Conservation (phyloP, 2,113 vertebrate genomes). For the Corythornis cristatus region DNA sequence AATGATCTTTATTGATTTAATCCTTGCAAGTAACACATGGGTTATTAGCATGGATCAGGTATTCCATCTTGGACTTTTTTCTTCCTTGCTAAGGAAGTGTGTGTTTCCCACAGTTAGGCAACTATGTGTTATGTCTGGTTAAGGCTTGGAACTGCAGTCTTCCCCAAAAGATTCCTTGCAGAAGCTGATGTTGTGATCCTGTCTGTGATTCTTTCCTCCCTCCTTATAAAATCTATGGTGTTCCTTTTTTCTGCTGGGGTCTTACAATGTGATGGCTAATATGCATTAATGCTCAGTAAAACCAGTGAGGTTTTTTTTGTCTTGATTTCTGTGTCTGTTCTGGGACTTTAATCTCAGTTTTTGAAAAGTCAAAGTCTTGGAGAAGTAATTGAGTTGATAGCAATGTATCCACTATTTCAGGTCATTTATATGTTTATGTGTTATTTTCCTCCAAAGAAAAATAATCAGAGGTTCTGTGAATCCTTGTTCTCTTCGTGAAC, state of each 20-base stretch:
- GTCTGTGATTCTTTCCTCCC: background rate
- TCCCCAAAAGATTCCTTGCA: background rate
- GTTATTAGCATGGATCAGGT: background rate
- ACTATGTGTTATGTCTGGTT: background rate
- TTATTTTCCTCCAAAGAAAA: background rate
- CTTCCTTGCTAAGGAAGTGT: background rate
- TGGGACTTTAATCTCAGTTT: background rate
- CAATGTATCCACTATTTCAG: background rate
- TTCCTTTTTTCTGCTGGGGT: background rate
- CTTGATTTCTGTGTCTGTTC: background rate
- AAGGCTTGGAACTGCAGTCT: background rate
- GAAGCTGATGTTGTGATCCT: background rate
- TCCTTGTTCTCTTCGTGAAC: conserved; percentile 26
- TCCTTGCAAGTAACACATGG: background rate
- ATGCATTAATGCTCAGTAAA: background rate
- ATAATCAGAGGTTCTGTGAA: conserved; percentile 10
- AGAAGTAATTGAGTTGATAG: background rate
- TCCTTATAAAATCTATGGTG: background rate
- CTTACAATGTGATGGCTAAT: background rate
- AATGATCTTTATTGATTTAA: background rate
- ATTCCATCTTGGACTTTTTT: background rate
- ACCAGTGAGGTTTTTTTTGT: background rate
- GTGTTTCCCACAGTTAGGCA: background rate
- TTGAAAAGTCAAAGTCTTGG: background rate
- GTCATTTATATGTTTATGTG: background rate